Base-by-base conservation (phyloP, 2,113 vertebrate species). In the Mus spicilegus region DNA sequence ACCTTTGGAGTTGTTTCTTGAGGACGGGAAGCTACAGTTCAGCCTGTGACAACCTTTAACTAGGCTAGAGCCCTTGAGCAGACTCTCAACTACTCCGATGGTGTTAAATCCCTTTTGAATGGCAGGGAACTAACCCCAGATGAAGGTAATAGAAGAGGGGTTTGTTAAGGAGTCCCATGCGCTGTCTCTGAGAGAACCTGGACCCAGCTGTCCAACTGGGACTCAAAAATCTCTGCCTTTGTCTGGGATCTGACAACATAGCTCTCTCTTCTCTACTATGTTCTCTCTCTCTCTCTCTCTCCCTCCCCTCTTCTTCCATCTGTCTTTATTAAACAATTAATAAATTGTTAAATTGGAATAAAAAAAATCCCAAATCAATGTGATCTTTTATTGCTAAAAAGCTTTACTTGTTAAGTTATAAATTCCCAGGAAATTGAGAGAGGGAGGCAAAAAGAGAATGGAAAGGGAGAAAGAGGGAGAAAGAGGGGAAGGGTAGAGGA, bases 31-130 rank as follows among this genome's bases (percentile, higher is more conserved):
- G 19, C 30, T 28, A 36, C 8, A 82, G 0, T 54, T 70, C 19
- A 88, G 49, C 17, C 33, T 1, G 0, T 65, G 33, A n/a, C 4
- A 46, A n/a, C 20, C 2, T 28, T 14, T 63, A 28, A 10, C 0
- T 24, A 46, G 24, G 65, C 39, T 10, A 36, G 49, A 56, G 33
- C 7, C 36, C 12, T 3, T n/a, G 39, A 82, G 4, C 19, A 69
- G 22, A 24, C 51, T 81, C 61, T 28, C 22, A 33, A 16, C 33
- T 6, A 22, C n/a, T 61, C 65, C 22, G 1, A 17, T 49, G 36
- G 69, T 58, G 11, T 28, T 58, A 22, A 42, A 87, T 36, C 9
- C 33, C 61, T 77, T 80, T 65, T n/a, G 13, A 39, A 61, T 10
- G 22, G 1, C 7, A 72, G 65, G 17, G 24, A 87, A 49, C 51